Percentiles rank a stretch among this genome's conserved stretches.
These are phyloP conservation scores for Phenacoccus solenopsis DNA, from an alignment of 1,140 invertebrate genomes.

Conservation along the genomic window DNA sequence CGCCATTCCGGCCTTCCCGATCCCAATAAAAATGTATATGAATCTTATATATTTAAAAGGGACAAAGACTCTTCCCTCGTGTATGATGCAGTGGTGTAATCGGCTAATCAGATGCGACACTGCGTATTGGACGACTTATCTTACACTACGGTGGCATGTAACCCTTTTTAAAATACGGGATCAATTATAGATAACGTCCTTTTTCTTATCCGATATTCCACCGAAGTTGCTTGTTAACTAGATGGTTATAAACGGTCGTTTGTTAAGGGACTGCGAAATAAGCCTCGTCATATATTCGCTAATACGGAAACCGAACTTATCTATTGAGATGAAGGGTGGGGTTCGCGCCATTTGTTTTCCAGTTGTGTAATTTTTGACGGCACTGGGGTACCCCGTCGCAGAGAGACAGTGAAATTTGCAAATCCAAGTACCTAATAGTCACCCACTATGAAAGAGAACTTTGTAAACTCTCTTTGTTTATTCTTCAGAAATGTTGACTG, in stretches of 20 bases:
- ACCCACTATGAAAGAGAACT: no score
- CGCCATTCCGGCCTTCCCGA: not conserved
- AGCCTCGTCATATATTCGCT: not conserved
- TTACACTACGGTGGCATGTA: not conserved
- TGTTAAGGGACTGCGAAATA: not conserved
- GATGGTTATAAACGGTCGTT: conserved; percentile 1
- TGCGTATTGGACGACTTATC: conserved; percentile 5
- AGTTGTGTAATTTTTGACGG: no score
- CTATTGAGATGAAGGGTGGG: no score
- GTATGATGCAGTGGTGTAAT: conserved; percentile 2
- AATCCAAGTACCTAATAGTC: no score
- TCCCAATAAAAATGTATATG: not conserved
- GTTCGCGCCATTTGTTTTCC: no score
- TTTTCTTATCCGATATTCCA: not conserved
- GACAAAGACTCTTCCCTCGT: conserved; percentile 4
- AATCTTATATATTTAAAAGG: not conserved
- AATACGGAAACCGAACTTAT: no score
- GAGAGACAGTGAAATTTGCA: no score
- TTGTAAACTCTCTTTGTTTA: no score
- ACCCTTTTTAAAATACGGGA: conserved; percentile 10
- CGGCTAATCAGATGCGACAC: conserved; percentile 8
- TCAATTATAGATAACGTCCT: conserved; percentile 15
- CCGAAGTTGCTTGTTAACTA: not conserved
- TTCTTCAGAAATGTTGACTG: no score
- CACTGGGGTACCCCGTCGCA: no score